A percentile compares a stretch with the other conserved stretches of the same genome.
Evolutionary conservation across 2,113 vertebrate species (phyloP).

Genomic region (Seriola quinqueradiata): DNA sequence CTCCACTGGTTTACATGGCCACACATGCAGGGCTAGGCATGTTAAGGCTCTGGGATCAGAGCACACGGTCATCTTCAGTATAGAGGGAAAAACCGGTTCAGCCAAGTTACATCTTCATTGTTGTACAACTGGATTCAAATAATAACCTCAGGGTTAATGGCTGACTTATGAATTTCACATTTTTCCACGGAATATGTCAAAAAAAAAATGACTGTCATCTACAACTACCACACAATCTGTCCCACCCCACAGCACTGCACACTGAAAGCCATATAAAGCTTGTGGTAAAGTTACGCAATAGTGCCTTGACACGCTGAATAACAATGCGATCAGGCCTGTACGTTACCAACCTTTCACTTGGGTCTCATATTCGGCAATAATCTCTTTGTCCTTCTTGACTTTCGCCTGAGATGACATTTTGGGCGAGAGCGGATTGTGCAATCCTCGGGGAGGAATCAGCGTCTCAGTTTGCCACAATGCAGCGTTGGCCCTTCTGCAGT

Average conservation of each 20-base stretch:
- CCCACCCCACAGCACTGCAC: slow-evolving; percentile 61
- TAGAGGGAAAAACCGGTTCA: slow-evolving; percentile 29
- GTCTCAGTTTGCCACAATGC: slow-evolving; percentile 62
- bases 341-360: slow-evolving; percentile 92
- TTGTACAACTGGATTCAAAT: neutral
- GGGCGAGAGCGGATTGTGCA: slow-evolving; percentile 64
- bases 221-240: slow-evolving; percentile 39
- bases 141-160: neutral
- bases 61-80: slow-evolving; percentile 19
- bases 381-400: slow-evolving; percentile 99
- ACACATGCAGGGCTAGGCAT: slow-evolving; percentile 53
- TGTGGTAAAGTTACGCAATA: slow-evolving; percentile 79
- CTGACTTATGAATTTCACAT: neutral
- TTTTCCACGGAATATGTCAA: neutral
- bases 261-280: slow-evolving; percentile 51
- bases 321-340: slow-evolving; percentile 51
- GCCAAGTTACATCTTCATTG: slow-evolving; percentile 30
- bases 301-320: slow-evolving; percentile 38
- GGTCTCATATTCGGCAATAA: slow-evolving; percentile 95
- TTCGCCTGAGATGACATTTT: slow-evolving; percentile 94
- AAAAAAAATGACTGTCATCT: slow-evolving; percentile 18
- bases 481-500: slow-evolving; percentile 50
- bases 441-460: slow-evolving; percentile 53
- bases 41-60: neutral
- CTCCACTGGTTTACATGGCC: slow-evolving; percentile 15